Evolutionary conservation across 2,797 vertebrate genomes (phyloP), one percentile per base, ranked within the genome.

Genomic region (Natrix natrix): DNA sequence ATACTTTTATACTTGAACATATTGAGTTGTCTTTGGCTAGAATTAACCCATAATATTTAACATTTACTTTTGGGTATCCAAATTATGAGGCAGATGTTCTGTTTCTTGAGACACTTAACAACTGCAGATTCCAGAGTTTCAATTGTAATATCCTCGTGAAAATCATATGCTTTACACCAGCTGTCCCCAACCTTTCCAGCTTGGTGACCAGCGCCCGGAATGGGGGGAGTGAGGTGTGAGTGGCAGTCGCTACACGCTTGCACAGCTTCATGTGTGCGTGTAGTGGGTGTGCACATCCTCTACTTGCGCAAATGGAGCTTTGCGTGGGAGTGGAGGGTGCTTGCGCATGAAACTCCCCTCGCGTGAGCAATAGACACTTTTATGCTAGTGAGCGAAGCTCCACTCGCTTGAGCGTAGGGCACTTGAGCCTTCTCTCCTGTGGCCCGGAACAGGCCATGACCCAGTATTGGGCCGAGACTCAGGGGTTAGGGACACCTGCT

Each of bases 221-320:
- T n/a, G 63, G 26, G 63, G 63, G 63, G 13, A 26, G 28, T n/a
- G 12, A n/a, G 63, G 28, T 14, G 28, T n/a, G 28, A 32, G 28
- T 66, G 13, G 28, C 63, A 66, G 28, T 12, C 28, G 0, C 12
- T 0, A 14, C 0, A 0, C 28, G 5, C 13, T n/a, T 66, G 28
- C 28, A 14, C 28, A n/a, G 63, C 63, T n/a, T 12, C 0, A 66
- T 66, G 63, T 66, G 28, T n/a, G 12, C 0, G 1, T n/a, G 28
- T 4, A 1, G 28, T 4, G 0, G 63, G 13, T 5, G 2, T 0
- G 24, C 63, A 63, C 0, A 1, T n/a, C 12, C 4, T 14, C 12
- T 26, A 16, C 13, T 32, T 24, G 10, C 1, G 4, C 61, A 63
- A 61, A 61, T 8, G 22, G 8, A 61, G 22, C 24, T 11, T 61